phyloP scores from a whole-genome alignment of 2,113 vertebrate genomes.

The Lanius ludovicianus region DNA sequence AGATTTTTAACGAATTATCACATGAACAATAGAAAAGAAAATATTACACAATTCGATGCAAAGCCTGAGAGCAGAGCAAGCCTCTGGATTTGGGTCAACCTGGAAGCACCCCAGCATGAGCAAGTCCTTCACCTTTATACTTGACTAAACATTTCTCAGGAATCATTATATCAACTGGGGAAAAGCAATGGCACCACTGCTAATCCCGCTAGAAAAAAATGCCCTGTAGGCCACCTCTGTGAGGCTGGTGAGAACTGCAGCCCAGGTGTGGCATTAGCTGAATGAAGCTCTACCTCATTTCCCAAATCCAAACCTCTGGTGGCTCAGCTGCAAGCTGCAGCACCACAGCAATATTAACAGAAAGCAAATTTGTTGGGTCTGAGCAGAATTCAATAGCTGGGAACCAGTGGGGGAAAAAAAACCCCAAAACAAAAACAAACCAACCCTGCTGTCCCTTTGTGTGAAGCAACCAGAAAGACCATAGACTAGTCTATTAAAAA shows the following conservation, averaged over 20 bases:
- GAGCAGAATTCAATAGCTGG: background rate
- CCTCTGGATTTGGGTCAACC: background rate
- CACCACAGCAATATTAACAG: background rate
- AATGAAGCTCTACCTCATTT: background rate
- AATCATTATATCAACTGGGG: background rate
- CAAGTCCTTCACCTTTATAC: background rate
- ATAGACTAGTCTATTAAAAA: background rate
- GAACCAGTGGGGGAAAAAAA: rapidly evolving
- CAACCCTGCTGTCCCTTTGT: background rate
- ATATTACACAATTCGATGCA: background rate
- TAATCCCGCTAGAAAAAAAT: background rate
- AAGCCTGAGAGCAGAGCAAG: background rate
- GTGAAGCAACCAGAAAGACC: background rate
- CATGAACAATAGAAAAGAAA: background rate
- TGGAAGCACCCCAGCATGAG: background rate
- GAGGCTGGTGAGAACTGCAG: background rate
- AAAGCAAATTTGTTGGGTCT: background rate
- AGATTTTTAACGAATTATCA: background rate
- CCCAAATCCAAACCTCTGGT: background rate
- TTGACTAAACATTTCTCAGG: background rate
- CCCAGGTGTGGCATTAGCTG: background rate
- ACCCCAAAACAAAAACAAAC: background rate
- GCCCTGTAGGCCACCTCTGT: background rate
- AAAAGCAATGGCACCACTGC: background rate
- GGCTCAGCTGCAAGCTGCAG: background rate